phyloP scores from a whole-genome alignment of 1,140 invertebrate species.

The Drosophila mojavensis region DNA sequence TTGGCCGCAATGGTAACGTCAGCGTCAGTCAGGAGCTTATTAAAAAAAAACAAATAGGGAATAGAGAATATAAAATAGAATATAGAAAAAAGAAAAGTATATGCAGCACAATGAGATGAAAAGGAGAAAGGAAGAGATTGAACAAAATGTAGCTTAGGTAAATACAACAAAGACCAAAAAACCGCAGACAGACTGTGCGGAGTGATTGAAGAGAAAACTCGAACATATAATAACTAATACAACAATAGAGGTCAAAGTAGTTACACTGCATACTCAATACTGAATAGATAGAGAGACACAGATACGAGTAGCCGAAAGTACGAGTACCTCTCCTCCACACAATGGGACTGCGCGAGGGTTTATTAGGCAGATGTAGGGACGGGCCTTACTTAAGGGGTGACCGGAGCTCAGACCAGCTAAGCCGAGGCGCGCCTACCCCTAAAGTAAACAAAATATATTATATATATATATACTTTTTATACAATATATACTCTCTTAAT shows the following conservation, averaged over 20 bases:
- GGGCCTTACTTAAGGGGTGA: slow-evolving; percentile 65
- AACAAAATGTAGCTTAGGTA: slow-evolving; percentile 59
- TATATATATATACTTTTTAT: too few species aligned
- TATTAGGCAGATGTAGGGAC: slow-evolving; percentile 44
- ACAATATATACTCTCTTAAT: too few species aligned
- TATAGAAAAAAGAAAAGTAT: slow-evolving; percentile 4
- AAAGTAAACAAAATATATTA: slow-evolving; percentile 43
- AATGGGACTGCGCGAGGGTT: slow-evolving; percentile 2
- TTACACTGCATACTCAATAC: slow-evolving; percentile 51
- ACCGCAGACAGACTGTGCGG: background rate
- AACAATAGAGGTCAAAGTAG: slow-evolving; percentile 79
- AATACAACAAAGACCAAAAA: slow-evolving; percentile 32
- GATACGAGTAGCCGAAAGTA: slow-evolving; percentile 19
- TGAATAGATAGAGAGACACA: slow-evolving; percentile 1
- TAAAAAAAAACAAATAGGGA: background rate
- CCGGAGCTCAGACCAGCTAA: slow-evolving; percentile 5
- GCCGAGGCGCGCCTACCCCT: slow-evolving; percentile 44
- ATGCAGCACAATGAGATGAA: slow-evolving; percentile 16
- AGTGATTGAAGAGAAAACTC: slow-evolving; percentile 26
- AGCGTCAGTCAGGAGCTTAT: slow-evolving; percentile 22
- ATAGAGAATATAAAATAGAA: background rate
- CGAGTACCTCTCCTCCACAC: background rate
- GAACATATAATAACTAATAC: slow-evolving; percentile 29
- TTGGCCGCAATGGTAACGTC: slow-evolving; percentile 22
- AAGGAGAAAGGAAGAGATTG: slow-evolving; percentile 15